These are phyloP conservation scores for Antheraea yamamai DNA, from an alignment of 2,888 invertebrate genomes.

Conservation along the genomic window DNA sequence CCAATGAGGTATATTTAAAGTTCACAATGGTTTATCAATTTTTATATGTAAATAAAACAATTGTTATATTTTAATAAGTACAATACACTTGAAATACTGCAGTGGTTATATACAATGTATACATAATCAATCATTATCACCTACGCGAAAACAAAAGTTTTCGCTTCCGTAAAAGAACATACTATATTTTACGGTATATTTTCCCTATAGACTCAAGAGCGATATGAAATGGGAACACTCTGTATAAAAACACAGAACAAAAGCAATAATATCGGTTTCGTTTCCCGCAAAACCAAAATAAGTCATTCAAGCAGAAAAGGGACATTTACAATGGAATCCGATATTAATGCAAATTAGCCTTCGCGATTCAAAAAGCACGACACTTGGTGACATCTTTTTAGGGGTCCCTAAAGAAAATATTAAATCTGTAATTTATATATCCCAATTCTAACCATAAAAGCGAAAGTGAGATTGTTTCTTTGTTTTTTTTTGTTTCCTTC, in stretches of 20 bases:
- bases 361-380: slow-evolving; percentile 30
- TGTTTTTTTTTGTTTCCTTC: no score
- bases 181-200: not conserved
- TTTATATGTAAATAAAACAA: no score
- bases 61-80: no score
- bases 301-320: slow-evolving; percentile 33
- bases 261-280: slow-evolving; percentile 20
- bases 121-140: no score
- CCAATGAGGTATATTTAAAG: no score
- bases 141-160: no score
- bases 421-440: slow-evolving; percentile 2
- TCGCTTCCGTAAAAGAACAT: no score
- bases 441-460: not conserved
- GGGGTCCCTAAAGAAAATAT: slow-evolving; percentile 1
- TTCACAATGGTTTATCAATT: no score
- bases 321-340: slow-evolving; percentile 33
- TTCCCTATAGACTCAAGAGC: slow-evolving; percentile 17
- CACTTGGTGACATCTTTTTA: slow-evolving; percentile 31
- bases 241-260: slow-evolving; percentile 25
- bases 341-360: slow-evolving; percentile 43
- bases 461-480: no score
- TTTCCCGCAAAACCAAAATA: slow-evolving; percentile 31
- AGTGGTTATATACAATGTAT: no score
- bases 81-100: no score
- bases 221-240: not conserved